phyloP scores from a whole-genome alignment of 2,888 invertebrate species.

The Thyatira batis region DNA sequence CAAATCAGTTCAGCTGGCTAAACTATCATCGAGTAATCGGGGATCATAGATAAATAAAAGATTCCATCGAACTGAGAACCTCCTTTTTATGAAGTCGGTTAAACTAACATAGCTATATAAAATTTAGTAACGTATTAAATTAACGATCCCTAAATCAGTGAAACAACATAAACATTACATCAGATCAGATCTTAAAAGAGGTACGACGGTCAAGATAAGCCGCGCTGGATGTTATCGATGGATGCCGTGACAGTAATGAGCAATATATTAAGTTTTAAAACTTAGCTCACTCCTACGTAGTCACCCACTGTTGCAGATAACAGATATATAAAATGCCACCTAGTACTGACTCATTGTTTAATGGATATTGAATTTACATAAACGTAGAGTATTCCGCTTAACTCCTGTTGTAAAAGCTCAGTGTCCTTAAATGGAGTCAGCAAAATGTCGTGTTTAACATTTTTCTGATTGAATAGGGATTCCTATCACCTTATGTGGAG shows the following conservation, averaged over 20 bases:
- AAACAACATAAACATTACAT: slow-evolving; percentile 17
- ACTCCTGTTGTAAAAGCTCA: slow-evolving; percentile 13
- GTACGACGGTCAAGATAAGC: slow-evolving; percentile 6
- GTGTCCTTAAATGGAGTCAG: background rate
- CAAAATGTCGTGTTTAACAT: slow-evolving; percentile 24
- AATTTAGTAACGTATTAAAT: slow-evolving; percentile 11
- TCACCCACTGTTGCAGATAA: slow-evolving; percentile 16
- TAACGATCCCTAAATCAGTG: slow-evolving; percentile 11
- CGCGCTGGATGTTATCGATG: slow-evolving; percentile 13
- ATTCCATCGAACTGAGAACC: no score
- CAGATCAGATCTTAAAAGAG: slow-evolving; percentile 23
- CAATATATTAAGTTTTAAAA: slow-evolving; percentile 16
- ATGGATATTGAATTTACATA: slow-evolving; percentile 27
- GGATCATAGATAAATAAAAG: no score
- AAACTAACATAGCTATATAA: background rate
- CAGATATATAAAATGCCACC: background rate
- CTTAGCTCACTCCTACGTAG: slow-evolving; percentile 20
- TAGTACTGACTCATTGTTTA: slow-evolving; percentile 20
- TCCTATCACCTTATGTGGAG: slow-evolving; percentile 4
- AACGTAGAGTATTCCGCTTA: slow-evolving; percentile 17
- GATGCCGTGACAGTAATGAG: slow-evolving; percentile 28
- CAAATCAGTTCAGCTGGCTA: no score
- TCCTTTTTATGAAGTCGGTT: no score
- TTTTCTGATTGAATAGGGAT: slow-evolving; percentile 30
- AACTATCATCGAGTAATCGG: no score